A percentile compares a stretch with the other conserved stretches of the same genome.
Evolutionary conservation across 2,113 vertebrate species (phyloP).

Genomic region (Mormyrus iriodes): DNA sequence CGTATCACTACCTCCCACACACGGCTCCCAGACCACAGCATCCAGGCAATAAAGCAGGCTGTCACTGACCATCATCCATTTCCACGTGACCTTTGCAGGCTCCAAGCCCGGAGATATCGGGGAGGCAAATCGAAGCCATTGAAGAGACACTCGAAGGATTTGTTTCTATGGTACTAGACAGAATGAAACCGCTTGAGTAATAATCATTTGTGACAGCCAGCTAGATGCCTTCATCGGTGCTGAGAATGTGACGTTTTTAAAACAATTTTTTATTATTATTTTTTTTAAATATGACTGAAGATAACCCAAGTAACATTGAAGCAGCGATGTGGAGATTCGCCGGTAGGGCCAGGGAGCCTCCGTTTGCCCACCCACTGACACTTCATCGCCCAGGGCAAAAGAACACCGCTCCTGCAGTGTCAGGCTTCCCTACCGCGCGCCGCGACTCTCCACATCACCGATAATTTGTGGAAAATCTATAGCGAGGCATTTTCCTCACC

Average conservation of each 20-base stretch:
- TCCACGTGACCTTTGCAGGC: constrained; percentile 64
- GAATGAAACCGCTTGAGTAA: neutral
- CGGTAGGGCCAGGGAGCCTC: constrained; percentile 41
- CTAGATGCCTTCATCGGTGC: constrained; percentile 1
- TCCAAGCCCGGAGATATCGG: constrained; percentile 50
- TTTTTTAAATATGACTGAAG: constrained; percentile 5
- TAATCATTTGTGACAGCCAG: neutral
- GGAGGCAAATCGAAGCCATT: constrained; percentile 29
- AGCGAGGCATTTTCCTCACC: constrained; percentile 54
- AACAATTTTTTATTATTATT: neutral
- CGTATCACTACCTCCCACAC: neutral
- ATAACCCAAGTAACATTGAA: neutral
- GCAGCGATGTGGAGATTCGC: constrained; percentile 24
- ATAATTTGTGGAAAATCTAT: constrained; percentile 65
- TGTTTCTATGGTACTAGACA: neutral
- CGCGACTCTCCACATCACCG: constrained; percentile 30
- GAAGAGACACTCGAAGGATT: neutral
- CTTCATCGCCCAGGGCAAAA: constrained; percentile 43
- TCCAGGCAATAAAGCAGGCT: constrained; percentile 37
- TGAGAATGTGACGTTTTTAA: neutral
- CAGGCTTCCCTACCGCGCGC: constrained; percentile 48
- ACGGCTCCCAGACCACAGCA: constrained; percentile 13
- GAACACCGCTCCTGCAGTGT: constrained; percentile 46
- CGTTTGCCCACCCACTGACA: constrained; percentile 49
- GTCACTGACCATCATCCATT: constrained; percentile 53